phyloP scores from a whole-genome alignment of 1,140 invertebrate species.

The Bombus superbus region DNA sequence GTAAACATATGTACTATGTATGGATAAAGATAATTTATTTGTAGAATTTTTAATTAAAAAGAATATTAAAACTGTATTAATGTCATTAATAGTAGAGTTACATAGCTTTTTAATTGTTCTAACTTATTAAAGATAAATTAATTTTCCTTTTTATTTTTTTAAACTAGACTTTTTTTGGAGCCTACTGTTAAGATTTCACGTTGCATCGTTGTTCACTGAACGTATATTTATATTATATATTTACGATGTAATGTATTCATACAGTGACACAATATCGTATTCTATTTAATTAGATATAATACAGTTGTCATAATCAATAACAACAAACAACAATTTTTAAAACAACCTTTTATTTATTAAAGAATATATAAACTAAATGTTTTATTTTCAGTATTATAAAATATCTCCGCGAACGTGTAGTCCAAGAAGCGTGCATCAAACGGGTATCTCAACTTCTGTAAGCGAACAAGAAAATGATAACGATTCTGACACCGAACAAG shows the following conservation, averaged over 20 bases:
- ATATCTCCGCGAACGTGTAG: conserved; percentile 78
- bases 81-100: not conserved
- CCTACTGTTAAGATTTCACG: not conserved
- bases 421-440: conserved; percentile 82
- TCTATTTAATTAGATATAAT: not conserved
- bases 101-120: not conserved
- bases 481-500: conserved; percentile 85
- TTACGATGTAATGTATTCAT: not conserved
- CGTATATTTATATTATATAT: not conserved
- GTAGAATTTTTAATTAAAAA: too few relatives aligned
- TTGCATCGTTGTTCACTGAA: conserved; percentile 6
- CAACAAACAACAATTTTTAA: not conserved
- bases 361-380: not conserved
- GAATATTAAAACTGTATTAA: not conserved
- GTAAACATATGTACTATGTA: not conserved
- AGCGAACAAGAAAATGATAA: conserved; percentile 83
- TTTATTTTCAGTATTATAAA: conserved; percentile 39
- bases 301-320: not conserved
- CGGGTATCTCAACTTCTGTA: conserved; percentile 73
- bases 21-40: not conserved
- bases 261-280: too few relatives aligned
- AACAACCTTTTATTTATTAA: not conserved
- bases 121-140: not conserved
- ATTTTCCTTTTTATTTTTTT: not conserved
- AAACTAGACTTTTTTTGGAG: too few relatives aligned